Percentiles rank a stretch among this genome's conserved stretches.
phyloP scores from a whole-genome alignment of 1,140 invertebrate genomes.

The Oscheius sp. region DNA sequence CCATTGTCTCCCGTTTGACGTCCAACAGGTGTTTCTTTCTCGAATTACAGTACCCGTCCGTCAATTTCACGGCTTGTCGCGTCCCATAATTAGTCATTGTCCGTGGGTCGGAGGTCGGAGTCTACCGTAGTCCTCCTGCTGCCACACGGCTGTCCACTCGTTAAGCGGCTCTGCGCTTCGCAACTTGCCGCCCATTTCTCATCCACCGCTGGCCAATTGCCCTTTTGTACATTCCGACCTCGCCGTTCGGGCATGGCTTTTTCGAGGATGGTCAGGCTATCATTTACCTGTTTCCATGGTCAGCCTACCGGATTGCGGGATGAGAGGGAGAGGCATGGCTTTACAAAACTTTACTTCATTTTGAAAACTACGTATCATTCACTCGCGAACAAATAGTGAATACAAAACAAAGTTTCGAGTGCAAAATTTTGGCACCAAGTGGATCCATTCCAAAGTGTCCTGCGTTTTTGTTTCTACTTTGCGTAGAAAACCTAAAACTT shows the following conservation, averaged over 20 bases:
- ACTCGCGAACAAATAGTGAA: too few species aligned
- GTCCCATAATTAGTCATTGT: slow-evolving; percentile 1
- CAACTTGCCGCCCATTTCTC: not conserved
- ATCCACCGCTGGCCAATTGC: not conserved
- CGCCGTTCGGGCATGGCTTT: not conserved
- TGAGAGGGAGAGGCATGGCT: not conserved
- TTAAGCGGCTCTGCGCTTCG: not conserved
- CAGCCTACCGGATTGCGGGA: not conserved
- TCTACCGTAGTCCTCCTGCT: not conserved
- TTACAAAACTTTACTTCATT: not conserved
- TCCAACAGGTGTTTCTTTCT: slow-evolving; percentile 3
- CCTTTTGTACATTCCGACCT: not conserved
- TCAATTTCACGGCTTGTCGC: slow-evolving; percentile 9
- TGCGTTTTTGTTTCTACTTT: not conserved
- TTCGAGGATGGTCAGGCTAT: not conserved
- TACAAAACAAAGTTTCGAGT: too few species aligned
- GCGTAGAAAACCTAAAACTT: not conserved
- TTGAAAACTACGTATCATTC: not conserved
- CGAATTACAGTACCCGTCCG: slow-evolving; percentile 1
- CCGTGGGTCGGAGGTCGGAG: not conserved
- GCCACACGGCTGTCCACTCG: not conserved
- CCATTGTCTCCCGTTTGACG: not conserved
- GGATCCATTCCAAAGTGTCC: not conserved
- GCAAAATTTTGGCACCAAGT: too few species aligned
- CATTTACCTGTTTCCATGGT: slow-evolving; percentile 7